Conservation (phyloP, 1,140 invertebrate genomes). For the Nomia melanderi region DNA sequence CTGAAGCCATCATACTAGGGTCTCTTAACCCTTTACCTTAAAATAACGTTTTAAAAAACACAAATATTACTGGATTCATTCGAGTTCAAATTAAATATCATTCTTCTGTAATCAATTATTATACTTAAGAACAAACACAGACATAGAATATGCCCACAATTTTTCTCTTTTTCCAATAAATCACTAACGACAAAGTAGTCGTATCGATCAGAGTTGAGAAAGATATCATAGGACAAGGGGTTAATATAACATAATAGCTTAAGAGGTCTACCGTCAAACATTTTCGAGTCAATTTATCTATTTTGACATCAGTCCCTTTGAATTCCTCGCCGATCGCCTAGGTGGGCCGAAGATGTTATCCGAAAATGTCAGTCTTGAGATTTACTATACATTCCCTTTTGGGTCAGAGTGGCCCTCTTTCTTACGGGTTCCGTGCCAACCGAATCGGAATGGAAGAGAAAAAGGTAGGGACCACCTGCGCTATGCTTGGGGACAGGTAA, state of each 20-base stretch:
- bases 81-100: too few relatives aligned
- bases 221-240: too few relatives aligned
- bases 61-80: too few relatives aligned
- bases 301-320: not conserved
- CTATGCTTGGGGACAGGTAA: constrained; percentile 49
- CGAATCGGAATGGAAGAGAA: constrained; percentile 33
- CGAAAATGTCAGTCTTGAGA: constrained; percentile 23
- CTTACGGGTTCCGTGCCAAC: not conserved
- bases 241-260: not conserved
- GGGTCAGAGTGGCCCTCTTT: not conserved
- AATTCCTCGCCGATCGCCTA: not conserved
- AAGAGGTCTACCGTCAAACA: not conserved
- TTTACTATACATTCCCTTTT: constrained; percentile 16
- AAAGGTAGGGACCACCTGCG: constrained; percentile 53
- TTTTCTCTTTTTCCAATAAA: too few relatives aligned
- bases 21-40: too few relatives aligned
- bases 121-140: too few relatives aligned
- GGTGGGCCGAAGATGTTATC: not conserved
- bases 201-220: too few relatives aligned
- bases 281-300: not conserved
- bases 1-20: too few relatives aligned
- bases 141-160: too few relatives aligned
- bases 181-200: too few relatives aligned
- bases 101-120: too few relatives aligned
- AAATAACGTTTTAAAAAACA: too few relatives aligned